These are phyloP conservation scores for Neopipo cinnamomea DNA, from an alignment of 2,113 vertebrate genomes.

Conservation along the genomic window DNA sequence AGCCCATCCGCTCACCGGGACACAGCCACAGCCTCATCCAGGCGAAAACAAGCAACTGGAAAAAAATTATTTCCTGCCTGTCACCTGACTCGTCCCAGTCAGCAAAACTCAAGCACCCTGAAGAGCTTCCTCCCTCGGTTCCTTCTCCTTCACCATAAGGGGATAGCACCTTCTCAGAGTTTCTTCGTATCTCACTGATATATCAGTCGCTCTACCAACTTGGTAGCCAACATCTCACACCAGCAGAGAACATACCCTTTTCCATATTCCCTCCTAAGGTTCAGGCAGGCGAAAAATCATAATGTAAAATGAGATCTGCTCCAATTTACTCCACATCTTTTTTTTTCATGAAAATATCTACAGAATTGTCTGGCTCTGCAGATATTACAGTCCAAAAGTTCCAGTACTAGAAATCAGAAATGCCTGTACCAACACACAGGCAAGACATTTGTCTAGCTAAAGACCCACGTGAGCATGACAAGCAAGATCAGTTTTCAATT, in stretches of 20 bases:
- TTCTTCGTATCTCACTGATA: neutral
- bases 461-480: neutral
- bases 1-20: accelerated
- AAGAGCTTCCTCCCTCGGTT: neutral
- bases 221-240: neutral
- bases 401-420: neutral
- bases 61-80: neutral
- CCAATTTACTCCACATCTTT: accelerated
- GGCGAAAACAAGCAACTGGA: neutral
- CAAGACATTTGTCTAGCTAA: neutral
- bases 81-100: neutral
- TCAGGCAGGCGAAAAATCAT: neutral
- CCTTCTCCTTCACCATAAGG: neutral
- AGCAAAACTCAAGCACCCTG: neutral
- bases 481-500: neutral
- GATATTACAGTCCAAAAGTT: neutral
- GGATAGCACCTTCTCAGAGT: neutral
- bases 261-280: neutral
- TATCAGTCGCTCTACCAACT: neutral
- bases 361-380: neutral
- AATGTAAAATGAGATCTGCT: neutral
- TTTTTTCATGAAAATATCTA: neutral
- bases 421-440: neutral
- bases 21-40: neutral
- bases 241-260: accelerated